These are phyloP conservation scores for Venustoraphidia nigricollis DNA, from an alignment of 2,888 invertebrate genomes.

Conservation along the genomic window DNA sequence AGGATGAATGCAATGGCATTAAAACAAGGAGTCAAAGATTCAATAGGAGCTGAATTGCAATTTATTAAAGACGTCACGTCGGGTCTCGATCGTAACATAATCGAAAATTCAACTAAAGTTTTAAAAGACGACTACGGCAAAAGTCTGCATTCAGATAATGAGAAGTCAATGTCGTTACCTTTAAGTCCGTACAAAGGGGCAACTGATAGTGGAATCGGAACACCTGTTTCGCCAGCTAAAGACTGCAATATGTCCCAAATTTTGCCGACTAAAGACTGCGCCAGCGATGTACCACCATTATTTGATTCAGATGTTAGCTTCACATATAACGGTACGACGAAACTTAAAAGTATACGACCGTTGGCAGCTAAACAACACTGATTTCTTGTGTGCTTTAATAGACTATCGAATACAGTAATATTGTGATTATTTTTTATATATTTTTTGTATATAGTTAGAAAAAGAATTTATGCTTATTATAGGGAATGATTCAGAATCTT, in stretches of 20 bases:
- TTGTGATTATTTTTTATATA: too few relatives aligned
- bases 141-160: conserved; percentile 9
- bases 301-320: conserved; percentile 68
- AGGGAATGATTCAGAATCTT: too few relatives aligned
- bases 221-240: conserved; percentile 40
- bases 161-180: conserved; percentile 22
- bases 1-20: conserved; percentile 33
- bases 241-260: conserved; percentile 20
- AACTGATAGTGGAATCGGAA: conserved; percentile 47
- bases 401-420: too few relatives aligned
- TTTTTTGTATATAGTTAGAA: too few relatives aligned
- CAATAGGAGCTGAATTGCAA: conserved; percentile 19
- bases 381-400: too few relatives aligned
- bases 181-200: conserved; percentile 13
- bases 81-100: conserved; percentile 10
- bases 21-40: conserved; percentile 32
- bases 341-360: conserved; percentile 58
- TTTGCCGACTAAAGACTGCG: conserved; percentile 27
- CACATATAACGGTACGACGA: conserved; percentile 65
- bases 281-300: conserved; percentile 47
- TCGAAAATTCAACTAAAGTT: conserved; percentile 26
- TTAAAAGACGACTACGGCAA: conserved; percentile 2
- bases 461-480: too few relatives aligned
- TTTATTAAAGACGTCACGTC: conserved; percentile 14
- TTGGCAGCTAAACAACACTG: too few relatives aligned